Evolutionary conservation across 1,140 invertebrate genomes (phyloP).

Genomic region (Neodiprion pinetum): DNA sequence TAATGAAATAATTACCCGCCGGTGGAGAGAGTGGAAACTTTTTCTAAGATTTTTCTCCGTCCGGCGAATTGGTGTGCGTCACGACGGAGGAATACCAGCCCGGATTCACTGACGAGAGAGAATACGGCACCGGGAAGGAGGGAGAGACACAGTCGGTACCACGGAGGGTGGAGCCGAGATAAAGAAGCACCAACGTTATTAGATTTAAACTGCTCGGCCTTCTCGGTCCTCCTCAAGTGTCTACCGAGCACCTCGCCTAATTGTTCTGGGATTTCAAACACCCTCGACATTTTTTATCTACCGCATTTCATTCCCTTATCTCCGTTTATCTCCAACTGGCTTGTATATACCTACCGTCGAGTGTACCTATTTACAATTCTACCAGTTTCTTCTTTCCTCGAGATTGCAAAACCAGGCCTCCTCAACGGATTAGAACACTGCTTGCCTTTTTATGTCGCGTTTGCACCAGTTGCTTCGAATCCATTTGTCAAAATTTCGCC

Average conservation of each 20-base stretch:
- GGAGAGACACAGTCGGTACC: background rate
- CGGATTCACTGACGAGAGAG: too few species aligned
- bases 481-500: too few species aligned
- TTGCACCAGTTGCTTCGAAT: too few species aligned
- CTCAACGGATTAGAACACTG: too few species aligned
- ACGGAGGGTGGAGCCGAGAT: background rate
- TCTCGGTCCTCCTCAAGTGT: background rate
- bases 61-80: background rate
- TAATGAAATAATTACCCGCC: slow-evolving; percentile 5
- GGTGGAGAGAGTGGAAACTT: background rate
- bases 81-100: background rate
- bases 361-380: background rate
- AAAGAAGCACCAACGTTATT: slow-evolving; percentile 7
- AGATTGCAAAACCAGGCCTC: background rate
- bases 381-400: background rate
- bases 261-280: slow-evolving; percentile 4
- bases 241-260: slow-evolving; percentile 2
- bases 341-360: background rate
- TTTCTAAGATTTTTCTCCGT: slow-evolving; percentile 2
- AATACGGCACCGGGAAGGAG: too few species aligned
- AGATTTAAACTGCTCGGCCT: slow-evolving; percentile 7
- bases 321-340: background rate
- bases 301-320: slow-evolving; percentile 1
- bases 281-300: background rate
- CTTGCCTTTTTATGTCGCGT: too few species aligned